These are phyloP conservation scores for Anguilla marmorata DNA, from an alignment of 2,797 vertebrate species.

Conservation along the genomic window DNA sequence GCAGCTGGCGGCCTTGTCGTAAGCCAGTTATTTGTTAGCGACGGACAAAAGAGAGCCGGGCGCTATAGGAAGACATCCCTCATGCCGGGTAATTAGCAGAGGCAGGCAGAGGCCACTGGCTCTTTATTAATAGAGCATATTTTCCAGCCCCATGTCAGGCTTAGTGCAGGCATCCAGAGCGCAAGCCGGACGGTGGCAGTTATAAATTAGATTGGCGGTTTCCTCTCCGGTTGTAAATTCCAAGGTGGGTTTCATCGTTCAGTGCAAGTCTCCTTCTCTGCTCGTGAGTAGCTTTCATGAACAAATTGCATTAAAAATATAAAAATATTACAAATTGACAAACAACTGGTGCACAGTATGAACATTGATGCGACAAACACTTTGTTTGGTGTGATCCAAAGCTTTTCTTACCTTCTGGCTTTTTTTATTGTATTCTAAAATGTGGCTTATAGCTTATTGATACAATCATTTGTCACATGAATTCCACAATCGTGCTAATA, in stretches of 20 bases:
- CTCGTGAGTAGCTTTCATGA: background rate
- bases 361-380: background rate
- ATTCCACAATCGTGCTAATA: background rate
- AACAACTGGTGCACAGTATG: background rate
- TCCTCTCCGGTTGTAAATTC: background rate
- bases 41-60: background rate
- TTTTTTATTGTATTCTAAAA: background rate
- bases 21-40: background rate
- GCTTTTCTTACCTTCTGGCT: background rate
- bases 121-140: slow-evolving; percentile 1
- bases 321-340: background rate
- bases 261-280: background rate
- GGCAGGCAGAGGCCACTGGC: background rate
- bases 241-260: background rate
- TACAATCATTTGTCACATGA: background rate
- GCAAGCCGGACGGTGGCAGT: background rate
- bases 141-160: background rate
- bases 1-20: background rate
- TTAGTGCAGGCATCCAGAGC: background rate
- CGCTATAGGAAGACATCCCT: slow-evolving; percentile 8
- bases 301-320: background rate
- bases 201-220: background rate
- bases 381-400: background rate
- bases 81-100: background rate
- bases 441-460: background rate